These are phyloP conservation scores for Tetheella fluctuosa DNA, from an alignment of 2,888 invertebrate genomes.

Conservation along the genomic window DNA sequence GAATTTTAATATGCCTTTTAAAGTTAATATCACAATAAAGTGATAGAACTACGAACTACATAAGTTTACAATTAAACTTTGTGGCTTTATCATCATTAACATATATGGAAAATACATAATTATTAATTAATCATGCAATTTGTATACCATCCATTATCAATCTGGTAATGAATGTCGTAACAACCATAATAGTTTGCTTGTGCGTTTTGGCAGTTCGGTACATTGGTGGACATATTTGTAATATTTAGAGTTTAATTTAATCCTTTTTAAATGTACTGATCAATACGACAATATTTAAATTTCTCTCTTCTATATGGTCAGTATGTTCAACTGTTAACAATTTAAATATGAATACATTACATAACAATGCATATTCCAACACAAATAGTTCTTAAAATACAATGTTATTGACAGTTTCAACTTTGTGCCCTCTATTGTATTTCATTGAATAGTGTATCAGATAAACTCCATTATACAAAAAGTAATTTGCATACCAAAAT, in stretches of 20 bases:
- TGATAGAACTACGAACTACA: no score
- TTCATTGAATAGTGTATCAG: background rate
- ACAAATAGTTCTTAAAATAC: no score
- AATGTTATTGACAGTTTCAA: background rate
- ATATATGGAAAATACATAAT: background rate
- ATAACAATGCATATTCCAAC: background rate
- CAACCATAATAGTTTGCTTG: background rate
- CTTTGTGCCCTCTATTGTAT: background rate
- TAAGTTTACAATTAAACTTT: no score
- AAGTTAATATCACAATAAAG: no score
- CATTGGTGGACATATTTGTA: no score
- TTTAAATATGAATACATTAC: background rate
- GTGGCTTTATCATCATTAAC: background rate
- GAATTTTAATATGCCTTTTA: no score
- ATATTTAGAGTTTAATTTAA: background rate
- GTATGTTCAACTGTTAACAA: background rate
- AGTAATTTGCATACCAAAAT: constrained; percentile 2
- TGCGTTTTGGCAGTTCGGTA: no score
- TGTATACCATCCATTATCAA: background rate
- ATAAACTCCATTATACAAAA: background rate
- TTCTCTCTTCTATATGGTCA: no score
- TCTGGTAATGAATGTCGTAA: background rate
- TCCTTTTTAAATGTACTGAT: no score
- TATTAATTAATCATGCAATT: background rate
- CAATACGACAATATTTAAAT: no score